phyloP scores from a whole-genome alignment of 1,140 invertebrate species.

The Aphelenchoides fujianensis region DNA sequence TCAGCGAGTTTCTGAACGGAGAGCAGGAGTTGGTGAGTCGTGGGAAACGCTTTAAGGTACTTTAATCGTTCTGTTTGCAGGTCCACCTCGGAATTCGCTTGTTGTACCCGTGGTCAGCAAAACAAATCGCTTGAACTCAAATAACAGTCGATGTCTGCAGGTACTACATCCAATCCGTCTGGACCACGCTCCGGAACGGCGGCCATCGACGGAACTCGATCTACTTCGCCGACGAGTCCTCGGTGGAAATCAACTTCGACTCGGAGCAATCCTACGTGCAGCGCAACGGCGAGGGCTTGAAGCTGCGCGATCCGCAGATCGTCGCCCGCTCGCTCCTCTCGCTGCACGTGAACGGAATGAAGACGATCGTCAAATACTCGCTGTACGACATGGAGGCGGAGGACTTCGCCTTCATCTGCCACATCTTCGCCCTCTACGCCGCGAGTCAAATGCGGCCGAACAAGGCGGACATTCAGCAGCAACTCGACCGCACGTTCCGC shows the following conservation, averaged over 20 bases:
- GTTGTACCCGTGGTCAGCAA: background rate
- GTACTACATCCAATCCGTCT: background rate
- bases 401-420: slow-evolving; percentile 2
- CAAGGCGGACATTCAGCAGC: background rate
- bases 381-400: background rate
- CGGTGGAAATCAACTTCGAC: background rate
- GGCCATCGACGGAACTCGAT: background rate
- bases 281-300: background rate
- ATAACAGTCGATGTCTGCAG: too few relatives aligned
- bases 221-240: slow-evolving; percentile 2
- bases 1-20: background rate
- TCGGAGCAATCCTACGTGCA: background rate
- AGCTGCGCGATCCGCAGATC: background rate
- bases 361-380: background rate
- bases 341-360: background rate
- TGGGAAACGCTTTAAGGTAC: background rate
- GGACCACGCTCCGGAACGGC: background rate
- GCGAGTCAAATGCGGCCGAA: background rate
- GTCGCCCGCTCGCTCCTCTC: background rate
- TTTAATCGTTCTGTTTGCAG: background rate
- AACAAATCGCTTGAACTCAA: too few relatives aligned
- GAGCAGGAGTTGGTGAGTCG: slow-evolving; percentile 1
- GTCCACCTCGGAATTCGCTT: background rate
- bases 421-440: background rate
- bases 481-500: background rate